phyloP scores from a whole-genome alignment of 2,113 vertebrate genomes.

The Aspiorhynchus laticeps region DNA sequence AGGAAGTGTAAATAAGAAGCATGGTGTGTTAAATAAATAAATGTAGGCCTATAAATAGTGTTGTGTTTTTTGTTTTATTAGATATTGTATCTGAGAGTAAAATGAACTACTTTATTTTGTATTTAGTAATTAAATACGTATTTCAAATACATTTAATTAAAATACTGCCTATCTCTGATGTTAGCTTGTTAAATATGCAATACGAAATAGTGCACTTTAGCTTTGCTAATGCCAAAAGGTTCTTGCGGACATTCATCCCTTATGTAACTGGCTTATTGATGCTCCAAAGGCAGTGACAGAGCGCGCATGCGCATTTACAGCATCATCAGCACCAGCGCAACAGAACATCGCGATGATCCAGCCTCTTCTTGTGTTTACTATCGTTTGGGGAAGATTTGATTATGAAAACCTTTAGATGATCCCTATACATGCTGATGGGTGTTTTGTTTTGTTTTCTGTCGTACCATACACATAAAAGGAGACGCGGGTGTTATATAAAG shows the following conservation, averaged over 20 bases:
- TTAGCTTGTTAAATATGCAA: neutral
- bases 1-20: too few species aligned
- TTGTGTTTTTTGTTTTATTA: too few species aligned
- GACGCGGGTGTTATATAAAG: neutral
- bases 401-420: neutral
- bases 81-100: too few species aligned
- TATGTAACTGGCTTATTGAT: conserved; percentile 13
- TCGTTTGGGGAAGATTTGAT: neutral
- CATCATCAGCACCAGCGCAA: conserved; percentile 41
- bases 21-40: too few species aligned
- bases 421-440: too few species aligned
- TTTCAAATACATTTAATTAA: too few species aligned
- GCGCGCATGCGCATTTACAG: conserved; percentile 27
- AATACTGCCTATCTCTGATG: neutral
- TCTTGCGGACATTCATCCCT: neutral
- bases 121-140: too few species aligned
- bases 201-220: neutral
- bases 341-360: neutral
- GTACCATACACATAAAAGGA: neutral
- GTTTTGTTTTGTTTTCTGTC: neutral
- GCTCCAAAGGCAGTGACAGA: neutral
- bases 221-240: neutral
- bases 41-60: too few species aligned
- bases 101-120: too few species aligned
- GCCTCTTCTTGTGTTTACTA: conserved; percentile 4